phyloP scores from a whole-genome alignment of 2,888 invertebrate genomes.

The Prosopocoilus inquinatus region DNA sequence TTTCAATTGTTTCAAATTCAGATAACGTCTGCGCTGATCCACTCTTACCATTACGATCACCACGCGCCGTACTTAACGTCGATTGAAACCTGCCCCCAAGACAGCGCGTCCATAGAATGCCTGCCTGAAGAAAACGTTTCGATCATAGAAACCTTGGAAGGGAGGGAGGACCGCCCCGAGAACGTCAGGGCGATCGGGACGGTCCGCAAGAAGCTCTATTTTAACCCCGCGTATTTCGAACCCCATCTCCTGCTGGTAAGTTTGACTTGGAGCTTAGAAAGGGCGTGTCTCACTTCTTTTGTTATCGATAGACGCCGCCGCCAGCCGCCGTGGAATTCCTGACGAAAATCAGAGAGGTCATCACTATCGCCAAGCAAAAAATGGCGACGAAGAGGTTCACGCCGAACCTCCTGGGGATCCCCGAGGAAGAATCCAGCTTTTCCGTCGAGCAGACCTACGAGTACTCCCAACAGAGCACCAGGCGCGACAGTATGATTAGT shows the following conservation, averaged over 20 bases:
- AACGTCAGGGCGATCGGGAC: slow-evolving; percentile 66
- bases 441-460: slow-evolving; percentile 55
- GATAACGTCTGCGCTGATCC: slow-evolving; percentile 71
- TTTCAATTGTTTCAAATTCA: slow-evolving; percentile 47
- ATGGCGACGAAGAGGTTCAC: slow-evolving; percentile 79
- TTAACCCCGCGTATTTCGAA: slow-evolving; percentile 90
- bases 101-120: slow-evolving; percentile 58
- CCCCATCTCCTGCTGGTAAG: slow-evolving; percentile 78
- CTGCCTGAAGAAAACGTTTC: slow-evolving; percentile 83
- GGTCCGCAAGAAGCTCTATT: slow-evolving; percentile 77
- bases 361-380: slow-evolving; percentile 84
- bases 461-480: slow-evolving; percentile 49
- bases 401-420: slow-evolving; percentile 76
- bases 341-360: slow-evolving; percentile 85
- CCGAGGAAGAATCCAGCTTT: slow-evolving; percentile 69
- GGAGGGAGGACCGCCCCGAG: slow-evolving; percentile 64
- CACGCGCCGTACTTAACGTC: slow-evolving; percentile 12
- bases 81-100: slow-evolving; percentile 32
- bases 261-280: slow-evolving; percentile 16
- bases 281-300: slow-evolving; percentile 17
- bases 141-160: slow-evolving; percentile 76
- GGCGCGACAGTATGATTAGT: slow-evolving; percentile 58
- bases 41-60: slow-evolving; percentile 53
- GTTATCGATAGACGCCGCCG: slow-evolving; percentile 74
- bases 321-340: slow-evolving; percentile 88